phyloP scores from a whole-genome alignment of 64 coral and sea anemone genomes.

The Porites lutea region DNA sequence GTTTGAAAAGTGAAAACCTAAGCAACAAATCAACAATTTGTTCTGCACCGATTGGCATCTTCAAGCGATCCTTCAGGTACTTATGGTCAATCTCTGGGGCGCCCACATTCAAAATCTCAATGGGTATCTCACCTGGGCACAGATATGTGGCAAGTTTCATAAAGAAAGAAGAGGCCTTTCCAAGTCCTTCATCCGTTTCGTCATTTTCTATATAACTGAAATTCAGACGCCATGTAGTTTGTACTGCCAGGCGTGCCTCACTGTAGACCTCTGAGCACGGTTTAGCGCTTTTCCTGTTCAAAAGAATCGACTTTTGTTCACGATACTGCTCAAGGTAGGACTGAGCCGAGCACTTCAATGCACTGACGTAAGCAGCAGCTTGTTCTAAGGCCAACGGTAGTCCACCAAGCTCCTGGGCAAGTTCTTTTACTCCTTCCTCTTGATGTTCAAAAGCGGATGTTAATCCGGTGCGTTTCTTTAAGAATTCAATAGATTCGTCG shows the following conservation, averaged over 20 bases:
- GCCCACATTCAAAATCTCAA: constrained; percentile 57
- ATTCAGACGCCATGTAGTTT: constrained; percentile 66
- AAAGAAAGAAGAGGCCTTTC: not conserved
- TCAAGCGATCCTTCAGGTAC: not conserved
- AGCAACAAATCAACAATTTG: constrained; percentile 30
- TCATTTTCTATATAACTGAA: constrained; percentile 29
- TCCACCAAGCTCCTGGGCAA: constrained; percentile 32
- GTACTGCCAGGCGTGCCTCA: constrained; percentile 37
- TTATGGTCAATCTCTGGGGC: not conserved
- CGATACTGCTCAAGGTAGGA: constrained; percentile 38
- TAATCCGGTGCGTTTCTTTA: constrained; percentile 11
- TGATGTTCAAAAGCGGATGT: not conserved
- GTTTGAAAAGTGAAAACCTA: constrained; percentile 57
- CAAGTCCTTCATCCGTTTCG: not conserved
- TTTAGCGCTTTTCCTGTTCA: constrained; percentile 13
- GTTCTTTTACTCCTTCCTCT: not conserved
- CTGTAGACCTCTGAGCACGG: not conserved
- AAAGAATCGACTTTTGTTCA: not conserved
- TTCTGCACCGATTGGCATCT: not conserved
- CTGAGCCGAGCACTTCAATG: not conserved
- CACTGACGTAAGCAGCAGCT: constrained; percentile 44
- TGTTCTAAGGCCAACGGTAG: constrained; percentile 72
- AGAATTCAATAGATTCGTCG: constrained; percentile 35
- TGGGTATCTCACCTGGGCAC: constrained; percentile 38
- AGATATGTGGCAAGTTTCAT: constrained; percentile 65